Percentiles rank a stretch among this genome's conserved stretches.
phyloP scores from a whole-genome alignment of 1,140 invertebrate species.

The Drosophila hydei region DNA sequence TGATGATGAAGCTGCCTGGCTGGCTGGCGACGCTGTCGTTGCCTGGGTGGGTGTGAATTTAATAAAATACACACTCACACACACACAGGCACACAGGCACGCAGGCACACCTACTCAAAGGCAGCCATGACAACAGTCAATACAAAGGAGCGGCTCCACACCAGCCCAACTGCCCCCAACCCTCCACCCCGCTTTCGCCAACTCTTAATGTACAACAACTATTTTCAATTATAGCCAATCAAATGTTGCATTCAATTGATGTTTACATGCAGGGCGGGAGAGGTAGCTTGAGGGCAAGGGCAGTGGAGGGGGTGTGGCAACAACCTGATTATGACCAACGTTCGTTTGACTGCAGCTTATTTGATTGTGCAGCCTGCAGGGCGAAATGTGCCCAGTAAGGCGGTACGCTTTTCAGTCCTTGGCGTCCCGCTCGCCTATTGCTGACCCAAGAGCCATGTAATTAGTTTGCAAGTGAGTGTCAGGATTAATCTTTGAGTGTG shows the following conservation, averaged over 20 bases:
- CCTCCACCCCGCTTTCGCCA: neutral
- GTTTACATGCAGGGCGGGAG: conserved; percentile 68
- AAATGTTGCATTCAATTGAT: conserved; percentile 83
- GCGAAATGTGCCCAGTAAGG: conserved; percentile 22
- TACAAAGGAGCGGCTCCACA: conserved; percentile 39
- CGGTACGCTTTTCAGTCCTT: conserved; percentile 2
- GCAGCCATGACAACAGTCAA: conserved; percentile 71
- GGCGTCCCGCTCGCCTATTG: conserved; percentile 14
- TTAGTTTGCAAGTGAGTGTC: conserved; percentile 82
- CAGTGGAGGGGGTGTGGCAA: neutral
- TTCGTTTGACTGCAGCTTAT: conserved; percentile 50
- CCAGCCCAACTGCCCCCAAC: too few relatives aligned
- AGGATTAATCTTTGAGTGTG: conserved; percentile 82
- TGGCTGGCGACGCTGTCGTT: conserved; percentile 31
- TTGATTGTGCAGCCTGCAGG: conserved; percentile 41
- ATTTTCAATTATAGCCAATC: conserved; percentile 84
- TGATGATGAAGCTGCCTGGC: conserved; percentile 31
- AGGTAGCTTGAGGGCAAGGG: conserved; percentile 14
- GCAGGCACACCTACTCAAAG: conserved; percentile 42
- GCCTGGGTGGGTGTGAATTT: conserved; percentile 74
- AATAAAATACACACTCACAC: conserved; percentile 63
- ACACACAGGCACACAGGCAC: conserved; percentile 1
- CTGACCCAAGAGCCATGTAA: conserved; percentile 80
- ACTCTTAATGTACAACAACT: conserved; percentile 77
- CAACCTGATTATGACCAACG: conserved; percentile 62